Conservation (phyloP, 2,888 invertebrate genomes). For the Andrena marginata region DNA sequence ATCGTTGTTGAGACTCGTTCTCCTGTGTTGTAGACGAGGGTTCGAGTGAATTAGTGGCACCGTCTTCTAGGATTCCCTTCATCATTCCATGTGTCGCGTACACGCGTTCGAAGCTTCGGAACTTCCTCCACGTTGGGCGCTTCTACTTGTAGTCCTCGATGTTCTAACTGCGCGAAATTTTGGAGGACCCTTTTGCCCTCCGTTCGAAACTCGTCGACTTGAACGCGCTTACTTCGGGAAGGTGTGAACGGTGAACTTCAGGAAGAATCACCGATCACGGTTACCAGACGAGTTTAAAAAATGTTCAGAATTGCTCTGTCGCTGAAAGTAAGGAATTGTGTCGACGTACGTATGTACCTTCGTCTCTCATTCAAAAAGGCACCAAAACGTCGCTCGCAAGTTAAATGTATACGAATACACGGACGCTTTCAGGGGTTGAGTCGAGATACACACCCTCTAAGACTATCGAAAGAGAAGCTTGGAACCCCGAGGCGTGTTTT, state of each 20-base stretch:
- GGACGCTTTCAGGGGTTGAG: slow-evolving; percentile 16
- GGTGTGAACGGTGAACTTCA: too few relatives aligned
- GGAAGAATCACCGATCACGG: background rate
- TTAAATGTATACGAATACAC: slow-evolving; percentile 21
- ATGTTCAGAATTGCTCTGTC: background rate
- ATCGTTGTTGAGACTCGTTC: slow-evolving; percentile 1
- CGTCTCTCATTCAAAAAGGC: slow-evolving; percentile 4
- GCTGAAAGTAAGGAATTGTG: slow-evolving; percentile 20
- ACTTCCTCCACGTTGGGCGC: background rate
- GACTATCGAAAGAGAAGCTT: slow-evolving; percentile 29
- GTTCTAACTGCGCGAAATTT: background rate
- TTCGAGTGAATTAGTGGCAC: background rate
- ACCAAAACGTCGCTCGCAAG: slow-evolving; percentile 25
- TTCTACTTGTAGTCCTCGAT: background rate
- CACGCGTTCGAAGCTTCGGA: slow-evolving; percentile 1
- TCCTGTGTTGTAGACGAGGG: slow-evolving; percentile 5
- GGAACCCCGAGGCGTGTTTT: slow-evolving; percentile 51
- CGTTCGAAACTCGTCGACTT: background rate
- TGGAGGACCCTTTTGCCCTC: background rate
- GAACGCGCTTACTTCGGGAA: too few relatives aligned
- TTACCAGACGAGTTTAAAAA: background rate
- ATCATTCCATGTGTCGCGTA: background rate
- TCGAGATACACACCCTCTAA: slow-evolving; percentile 6
- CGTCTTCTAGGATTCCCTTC: background rate
- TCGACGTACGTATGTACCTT: slow-evolving; percentile 20